These are phyloP conservation scores for Cephalotes varians DNA, from an alignment of 2,888 invertebrate species.

Conservation along the genomic window DNA sequence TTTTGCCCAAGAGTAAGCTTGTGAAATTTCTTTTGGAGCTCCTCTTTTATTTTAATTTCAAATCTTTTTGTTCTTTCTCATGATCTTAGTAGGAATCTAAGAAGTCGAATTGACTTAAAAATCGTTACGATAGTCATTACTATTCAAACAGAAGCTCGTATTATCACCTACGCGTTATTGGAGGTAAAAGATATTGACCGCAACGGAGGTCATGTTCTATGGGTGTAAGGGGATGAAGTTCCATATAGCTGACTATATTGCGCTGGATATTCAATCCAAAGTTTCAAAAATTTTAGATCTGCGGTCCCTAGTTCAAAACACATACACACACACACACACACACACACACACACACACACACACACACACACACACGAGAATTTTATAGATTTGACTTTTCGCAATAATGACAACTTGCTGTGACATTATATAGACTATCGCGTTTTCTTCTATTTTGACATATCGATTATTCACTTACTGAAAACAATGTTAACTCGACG, in stretches of 20 bases:
- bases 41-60: background rate
- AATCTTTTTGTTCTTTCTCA: background rate
- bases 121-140: background rate
- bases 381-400: background rate
- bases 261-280: background rate
- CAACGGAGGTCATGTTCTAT: slow-evolving; percentile 39
- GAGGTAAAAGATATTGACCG: slow-evolving; percentile 39
- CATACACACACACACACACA: too few relatives aligned
- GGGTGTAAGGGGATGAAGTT: background rate
- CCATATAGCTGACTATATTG: background rate
- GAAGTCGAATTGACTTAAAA: background rate
- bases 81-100: background rate
- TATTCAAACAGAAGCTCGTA: background rate
- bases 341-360: too few relatives aligned
- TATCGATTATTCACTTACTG: slow-evolving; percentile 61
- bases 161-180: slow-evolving; percentile 15
- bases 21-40: background rate
- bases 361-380: too few relatives aligned
- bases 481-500: slow-evolving; percentile 49
- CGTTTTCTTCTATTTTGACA: slow-evolving; percentile 29
- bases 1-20: background rate
- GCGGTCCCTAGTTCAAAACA: background rate
- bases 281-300: background rate
- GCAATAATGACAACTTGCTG: background rate
- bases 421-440: slow-evolving; percentile 1